phyloP scores from a whole-genome alignment of 2,888 invertebrate genomes.

The Hydroisotoma schaefferi region DNA sequence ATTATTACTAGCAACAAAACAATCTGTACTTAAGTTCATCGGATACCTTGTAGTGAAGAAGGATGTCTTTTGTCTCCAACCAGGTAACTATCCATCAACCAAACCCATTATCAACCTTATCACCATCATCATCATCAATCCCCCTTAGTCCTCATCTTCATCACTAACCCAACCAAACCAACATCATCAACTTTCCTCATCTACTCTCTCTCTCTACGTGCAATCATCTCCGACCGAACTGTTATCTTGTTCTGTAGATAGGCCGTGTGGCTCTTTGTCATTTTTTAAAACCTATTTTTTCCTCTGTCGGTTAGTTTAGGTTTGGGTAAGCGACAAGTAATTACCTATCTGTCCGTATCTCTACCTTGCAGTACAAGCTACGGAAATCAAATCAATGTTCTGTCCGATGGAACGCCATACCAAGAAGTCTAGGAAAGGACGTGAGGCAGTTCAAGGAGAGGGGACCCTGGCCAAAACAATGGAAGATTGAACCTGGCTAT shows the following conservation, averaged over 20 bases:
- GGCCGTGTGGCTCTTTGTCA: no score
- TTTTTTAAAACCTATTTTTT: slow-evolving; percentile 10
- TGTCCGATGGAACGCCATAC: no score
- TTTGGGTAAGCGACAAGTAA: slow-evolving; percentile 18
- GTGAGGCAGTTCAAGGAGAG: no score
- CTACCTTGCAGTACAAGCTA: no score
- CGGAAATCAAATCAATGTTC: no score
- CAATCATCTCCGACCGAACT: slow-evolving; percentile 11
- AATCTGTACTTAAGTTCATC: neutral
- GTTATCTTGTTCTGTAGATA: no score
- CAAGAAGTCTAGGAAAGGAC: no score
- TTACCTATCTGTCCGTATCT: slow-evolving; percentile 17
- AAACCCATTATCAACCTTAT: slow-evolving; percentile 6
- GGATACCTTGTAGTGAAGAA: neutral
- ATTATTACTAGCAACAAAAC: neutral
- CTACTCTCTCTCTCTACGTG: neutral
- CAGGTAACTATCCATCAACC: slow-evolving; percentile 16
- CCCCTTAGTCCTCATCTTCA: slow-evolving; percentile 3
- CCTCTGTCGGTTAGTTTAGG: slow-evolving; percentile 10
- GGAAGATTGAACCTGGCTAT: no score
- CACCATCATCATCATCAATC: neutral
- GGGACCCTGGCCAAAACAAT: no score
- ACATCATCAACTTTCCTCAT: slow-evolving; percentile 9
- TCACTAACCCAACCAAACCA: neutral
- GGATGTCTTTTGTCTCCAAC: slow-evolving; percentile 17